Conservation (phyloP, 2,113 vertebrate genomes). For the Centrocercus urophasianus region DNA sequence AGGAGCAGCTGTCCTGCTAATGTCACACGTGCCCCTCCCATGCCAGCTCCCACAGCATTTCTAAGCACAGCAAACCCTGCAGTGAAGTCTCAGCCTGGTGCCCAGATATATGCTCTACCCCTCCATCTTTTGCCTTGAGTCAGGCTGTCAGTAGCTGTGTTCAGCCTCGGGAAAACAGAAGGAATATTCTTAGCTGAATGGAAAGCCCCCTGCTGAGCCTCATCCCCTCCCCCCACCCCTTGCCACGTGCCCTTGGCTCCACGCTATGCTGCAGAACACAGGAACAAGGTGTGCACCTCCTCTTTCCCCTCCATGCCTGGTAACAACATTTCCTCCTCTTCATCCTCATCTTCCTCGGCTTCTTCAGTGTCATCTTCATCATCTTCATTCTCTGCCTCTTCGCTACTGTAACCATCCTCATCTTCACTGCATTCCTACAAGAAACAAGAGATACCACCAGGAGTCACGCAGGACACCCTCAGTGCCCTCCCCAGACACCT, state of each 20-base stretch:
- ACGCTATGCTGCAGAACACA: not conserved
- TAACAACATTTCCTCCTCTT: constrained; percentile 93
- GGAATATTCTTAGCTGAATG: not conserved
- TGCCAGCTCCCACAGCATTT: fast-evolving
- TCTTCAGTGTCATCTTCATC: constrained; percentile 88
- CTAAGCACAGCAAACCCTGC: not conserved
- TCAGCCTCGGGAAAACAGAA: not conserved
- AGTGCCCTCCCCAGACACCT: not conserved
- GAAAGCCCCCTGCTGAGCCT: not conserved
- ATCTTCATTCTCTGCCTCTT: constrained; percentile 85
- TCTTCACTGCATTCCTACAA: constrained; percentile 91
- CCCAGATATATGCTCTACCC: not conserved
- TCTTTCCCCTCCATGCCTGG: constrained; percentile 99
- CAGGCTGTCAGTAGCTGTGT: not conserved
- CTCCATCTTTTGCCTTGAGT: not conserved
- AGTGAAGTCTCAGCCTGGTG: not conserved
- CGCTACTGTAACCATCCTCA: constrained; percentile 85
- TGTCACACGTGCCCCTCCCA: not conserved
- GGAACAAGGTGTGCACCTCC: constrained; percentile 82
- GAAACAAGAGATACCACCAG: not conserved
- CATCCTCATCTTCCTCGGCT: constrained; percentile 88
- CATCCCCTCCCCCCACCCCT: not conserved
- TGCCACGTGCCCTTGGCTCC: not conserved
- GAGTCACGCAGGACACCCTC: not conserved
- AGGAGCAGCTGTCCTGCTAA: not conserved